A percentile compares a stretch with the other conserved stretches of the same genome.
These are phyloP conservation scores for Corella eumyota DNA, from an alignment of 23 tunicate genomes.

Conservation along the genomic window DNA sequence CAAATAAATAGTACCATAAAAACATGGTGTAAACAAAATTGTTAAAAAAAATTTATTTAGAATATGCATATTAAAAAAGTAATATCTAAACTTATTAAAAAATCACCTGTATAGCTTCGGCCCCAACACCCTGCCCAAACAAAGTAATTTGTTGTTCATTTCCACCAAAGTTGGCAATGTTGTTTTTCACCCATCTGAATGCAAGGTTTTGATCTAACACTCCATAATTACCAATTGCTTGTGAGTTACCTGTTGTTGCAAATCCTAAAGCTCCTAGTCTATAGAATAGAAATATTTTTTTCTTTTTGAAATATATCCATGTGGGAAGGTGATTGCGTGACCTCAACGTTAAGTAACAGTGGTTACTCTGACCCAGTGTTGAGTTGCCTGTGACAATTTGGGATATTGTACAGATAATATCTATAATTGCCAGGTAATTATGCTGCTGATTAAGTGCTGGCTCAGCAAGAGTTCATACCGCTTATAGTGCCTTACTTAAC, in stretches of 20 bases:
- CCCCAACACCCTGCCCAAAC: constrained; percentile 50
- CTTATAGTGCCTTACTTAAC: no score
- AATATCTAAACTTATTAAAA: not conserved
- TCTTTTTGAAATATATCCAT: no score
- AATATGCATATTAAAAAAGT: not conserved
- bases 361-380: no score
- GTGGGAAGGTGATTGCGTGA: no score
- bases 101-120: constrained; percentile 32
- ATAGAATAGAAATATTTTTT: not conserved
- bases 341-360: no score
- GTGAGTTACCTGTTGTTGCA: constrained; percentile 18
- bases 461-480: no score
- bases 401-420: no score
- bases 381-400: no score
- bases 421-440: no score
- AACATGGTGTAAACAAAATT: not conserved
- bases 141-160: constrained; percentile 28
- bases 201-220: constrained; percentile 54
- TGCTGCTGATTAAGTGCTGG: no score
- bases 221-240: constrained; percentile 37
- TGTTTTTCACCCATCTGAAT: constrained; percentile 34
- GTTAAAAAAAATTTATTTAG: not conserved
- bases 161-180: constrained; percentile 43
- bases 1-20: no score
- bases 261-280: constrained; percentile 49